Evolutionary conservation across 2,113 vertebrate genomes (phyloP), one percentile per base, ranked within the genome.

Genomic region (Percopsis transmontana): DNA sequence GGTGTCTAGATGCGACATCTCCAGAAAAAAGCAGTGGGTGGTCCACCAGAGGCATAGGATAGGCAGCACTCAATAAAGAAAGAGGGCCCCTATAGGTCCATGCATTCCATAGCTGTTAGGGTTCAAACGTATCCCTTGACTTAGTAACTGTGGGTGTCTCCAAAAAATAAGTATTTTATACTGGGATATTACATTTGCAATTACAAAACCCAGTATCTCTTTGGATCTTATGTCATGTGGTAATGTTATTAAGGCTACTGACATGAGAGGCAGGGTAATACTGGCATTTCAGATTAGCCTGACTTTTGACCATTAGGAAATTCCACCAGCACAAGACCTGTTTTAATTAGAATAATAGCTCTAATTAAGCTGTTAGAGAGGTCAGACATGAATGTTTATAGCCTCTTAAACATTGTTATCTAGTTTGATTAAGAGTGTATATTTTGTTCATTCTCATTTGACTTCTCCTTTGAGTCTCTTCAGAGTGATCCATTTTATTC

Each of bases 401-500:
- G 72, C 71, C 72, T 77, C 65, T 72, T 74, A 66, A 63, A 83
- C 41, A 51, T 78, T 58, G 74, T 87, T 90, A 91, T 89, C 89
- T 79, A 65, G 68, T 82, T 75, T 80, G 77, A 89, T 80, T 70
- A 74, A 83, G 87, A 85, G 86, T 74, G 76, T 85, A 82, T 84
- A 87, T 88, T 85, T 83, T 72, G 66, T 61, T 58, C 70, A 52
- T 82, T 60, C 74, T 80, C 79, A 83, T 90, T 75, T 27, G 38
- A 85, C 81, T 85, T 84, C 67, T 83, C 73, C 83, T 62, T 68
- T 85, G 74, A 74, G 61, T 81, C 86, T 73, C 52, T 44, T 38
- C 70, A 66, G 76, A 81, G 84, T 90, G 92, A 93, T 93, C 88
- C 83, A 91, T 92, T 92, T 84, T 72, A 85, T 88, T 91, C 88